Percentiles rank a stretch among this genome's conserved stretches.
These are phyloP conservation scores for Syrista parreyssii DNA, from an alignment of 2,888 invertebrate species.

Conservation along the genomic window DNA sequence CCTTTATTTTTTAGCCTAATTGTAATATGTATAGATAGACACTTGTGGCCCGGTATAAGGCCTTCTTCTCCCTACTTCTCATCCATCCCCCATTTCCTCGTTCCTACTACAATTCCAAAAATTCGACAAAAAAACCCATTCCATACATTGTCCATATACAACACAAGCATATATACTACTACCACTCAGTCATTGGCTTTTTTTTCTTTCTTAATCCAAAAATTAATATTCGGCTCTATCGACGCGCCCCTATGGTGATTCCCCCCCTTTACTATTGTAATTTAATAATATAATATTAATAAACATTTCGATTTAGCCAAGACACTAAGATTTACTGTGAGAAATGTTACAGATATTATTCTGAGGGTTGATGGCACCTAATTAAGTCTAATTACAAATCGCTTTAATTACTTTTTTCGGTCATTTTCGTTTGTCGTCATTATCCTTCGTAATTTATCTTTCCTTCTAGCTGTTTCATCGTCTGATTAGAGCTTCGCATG, in stretches of 20 bases:
- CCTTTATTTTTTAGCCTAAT: slow-evolving; percentile 54
- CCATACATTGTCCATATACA: background rate
- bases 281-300: slow-evolving; percentile 44
- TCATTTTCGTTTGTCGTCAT: background rate
- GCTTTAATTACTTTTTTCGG: background rate
- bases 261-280: slow-evolving; percentile 41
- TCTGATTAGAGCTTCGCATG: background rate
- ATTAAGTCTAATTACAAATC: background rate
- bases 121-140: background rate
- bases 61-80: background rate
- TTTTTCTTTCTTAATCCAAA: background rate
- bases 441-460: background rate
- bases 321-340: background rate
- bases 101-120: background rate
- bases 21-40: slow-evolving; percentile 48
- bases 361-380: background rate
- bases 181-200: background rate
- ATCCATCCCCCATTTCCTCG: background rate
- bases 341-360: background rate
- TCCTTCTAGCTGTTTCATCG: background rate
- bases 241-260: slow-evolving; percentile 18
- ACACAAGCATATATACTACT: background rate
- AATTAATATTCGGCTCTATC: background rate
- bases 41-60: background rate
- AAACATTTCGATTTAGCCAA: slow-evolving; percentile 35